Evolutionary conservation across 2,113 vertebrate species (phyloP).

Genomic region (Colinus virginianus): DNA sequence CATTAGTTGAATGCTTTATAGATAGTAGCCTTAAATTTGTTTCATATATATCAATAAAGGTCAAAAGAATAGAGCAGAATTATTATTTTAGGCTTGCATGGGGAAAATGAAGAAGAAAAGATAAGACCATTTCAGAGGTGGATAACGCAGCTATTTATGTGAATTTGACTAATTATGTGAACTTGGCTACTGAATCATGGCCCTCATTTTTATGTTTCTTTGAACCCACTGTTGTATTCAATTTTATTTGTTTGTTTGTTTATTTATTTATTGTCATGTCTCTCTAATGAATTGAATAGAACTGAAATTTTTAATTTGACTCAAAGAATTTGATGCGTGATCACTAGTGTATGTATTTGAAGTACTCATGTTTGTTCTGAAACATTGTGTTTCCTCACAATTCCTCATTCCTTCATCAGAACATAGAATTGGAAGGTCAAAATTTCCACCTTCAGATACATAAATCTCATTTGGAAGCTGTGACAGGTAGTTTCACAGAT

Average conservation of each 20-base stretch:
- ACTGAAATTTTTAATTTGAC: neutral
- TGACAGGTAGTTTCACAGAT: neutral
- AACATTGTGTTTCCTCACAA: neutral
- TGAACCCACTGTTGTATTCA: neutral
- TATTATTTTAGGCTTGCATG: neutral
- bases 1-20: neutral
- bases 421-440: neutral
- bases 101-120: neutral
- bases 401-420: neutral
- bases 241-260: neutral
- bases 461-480: neutral
- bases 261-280: neutral
- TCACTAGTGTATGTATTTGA: neutral
- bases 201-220: neutral
- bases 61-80: neutral
- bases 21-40: neutral
- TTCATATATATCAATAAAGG: neutral
- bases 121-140: neutral
- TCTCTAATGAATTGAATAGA: neutral
- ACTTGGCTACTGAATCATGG: neutral
- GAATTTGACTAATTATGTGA: neutral
- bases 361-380: neutral
- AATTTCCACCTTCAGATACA: neutral
- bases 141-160: neutral
- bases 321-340: neutral